Evolutionary conservation across 2,888 invertebrate species (phyloP), one percentile per base, ranked within the genome.

Genomic region (Drosophila fulvimacula): DNA sequence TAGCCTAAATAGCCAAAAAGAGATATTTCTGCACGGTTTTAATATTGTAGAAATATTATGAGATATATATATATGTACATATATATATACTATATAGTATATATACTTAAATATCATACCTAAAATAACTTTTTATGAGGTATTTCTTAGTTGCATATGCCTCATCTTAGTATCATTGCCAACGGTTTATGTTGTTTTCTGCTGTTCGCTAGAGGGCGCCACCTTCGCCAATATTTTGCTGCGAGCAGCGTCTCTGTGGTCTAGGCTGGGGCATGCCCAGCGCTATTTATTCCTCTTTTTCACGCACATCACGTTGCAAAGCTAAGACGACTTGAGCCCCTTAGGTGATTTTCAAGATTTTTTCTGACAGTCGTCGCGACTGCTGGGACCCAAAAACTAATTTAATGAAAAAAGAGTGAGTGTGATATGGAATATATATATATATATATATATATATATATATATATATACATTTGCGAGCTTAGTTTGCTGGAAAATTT

Each of bases 331-430:
- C 49, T 68, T 69, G 61, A 78, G 74, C 81, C 81, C 71, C 71
- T 41, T 36, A 62, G 78, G 81, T 79, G 76, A 72, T 68, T 83
- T 73, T 56, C 49, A 38, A 56, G 60, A 60, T 74, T 62, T 24
- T 57, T 72, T 67, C 53, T 27, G 52, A 24, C 39, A 46, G 57
- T 51, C 64, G 55, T 15, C 48, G 34, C 39, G 51, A 48, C 61
- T 46, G 60, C 13, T 70, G 75, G 60, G 71, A 71, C 56, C 57
- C 46, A 42, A 75, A 75, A 75, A 75, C 70, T 63, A 67, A 75
- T 70, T 70, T 75, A 39, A 49, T 59, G 19, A 42, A 66, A 74
- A 48, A 48, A 49, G 17, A 38, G 38, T 27, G 56, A 21, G 32
- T 21, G 51, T 48, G 30, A 32, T 48, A 38, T 53, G 13, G 2